These are phyloP conservation scores for Bombus soroeensis DNA, from an alignment of 1,140 invertebrate genomes.

Conservation along the genomic window DNA sequence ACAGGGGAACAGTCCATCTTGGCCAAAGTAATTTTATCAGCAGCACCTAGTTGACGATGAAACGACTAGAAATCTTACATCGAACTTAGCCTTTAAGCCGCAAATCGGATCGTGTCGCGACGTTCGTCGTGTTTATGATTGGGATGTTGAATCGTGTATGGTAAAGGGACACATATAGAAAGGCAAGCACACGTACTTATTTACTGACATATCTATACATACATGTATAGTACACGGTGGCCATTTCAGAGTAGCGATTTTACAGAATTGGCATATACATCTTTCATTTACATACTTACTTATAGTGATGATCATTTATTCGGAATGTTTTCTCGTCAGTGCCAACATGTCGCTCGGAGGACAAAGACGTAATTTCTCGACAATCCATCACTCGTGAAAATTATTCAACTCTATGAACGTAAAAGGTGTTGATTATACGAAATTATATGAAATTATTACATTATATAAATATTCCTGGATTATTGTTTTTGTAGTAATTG, in stretches of 20 bases:
- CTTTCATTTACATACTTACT: constrained; percentile 4
- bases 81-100: not conserved
- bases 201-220: no score
- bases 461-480: not conserved
- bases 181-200: not conserved
- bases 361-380: not conserved
- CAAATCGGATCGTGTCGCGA: not conserved
- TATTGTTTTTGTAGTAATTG: not conserved
- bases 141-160: not conserved
- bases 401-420: no score
- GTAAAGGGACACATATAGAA: not conserved
- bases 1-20: not conserved
- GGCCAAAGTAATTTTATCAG: constrained; percentile 10
- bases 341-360: not conserved
- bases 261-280: constrained; percentile 8
- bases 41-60: not conserved
- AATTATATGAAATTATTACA: not conserved
- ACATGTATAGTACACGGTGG: no score
- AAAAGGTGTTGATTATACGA: not conserved
- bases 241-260: not conserved
- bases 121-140: no score
- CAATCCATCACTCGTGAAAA: not conserved
- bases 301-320: not conserved
- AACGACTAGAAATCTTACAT: not conserved
- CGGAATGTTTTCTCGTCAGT: constrained; percentile 20